Evolutionary conservation across 2,113 vertebrate species (phyloP), one percentile per base, ranked within the genome.

Genomic region (Anarrhichthys ocellatus): DNA sequence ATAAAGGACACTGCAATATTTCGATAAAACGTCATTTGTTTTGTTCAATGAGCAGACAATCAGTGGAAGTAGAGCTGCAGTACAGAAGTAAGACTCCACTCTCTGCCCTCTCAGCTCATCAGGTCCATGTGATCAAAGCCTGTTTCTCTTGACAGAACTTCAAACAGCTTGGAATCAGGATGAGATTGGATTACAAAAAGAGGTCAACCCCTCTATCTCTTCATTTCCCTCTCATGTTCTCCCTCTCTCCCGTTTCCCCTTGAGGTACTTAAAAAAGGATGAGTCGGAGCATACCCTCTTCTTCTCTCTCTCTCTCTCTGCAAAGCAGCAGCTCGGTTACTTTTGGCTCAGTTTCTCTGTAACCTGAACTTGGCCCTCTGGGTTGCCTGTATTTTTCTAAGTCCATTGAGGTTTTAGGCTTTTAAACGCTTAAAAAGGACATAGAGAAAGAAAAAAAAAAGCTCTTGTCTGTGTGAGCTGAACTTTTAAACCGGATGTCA

Each of bases 101-200:
- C 83, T 75, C 73, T 76, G 76, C 81, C 77, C 81, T 66, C 78
- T 77, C 79, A 85, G 88, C 94, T 94, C 94, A 94, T 94, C 92
- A 88, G 92, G 91, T 88, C 91, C 89, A 79, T 81, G 91, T 84
- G 92, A 96, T 89, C 88, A 94, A 94, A 96, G 96, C 91, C 92
- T 63, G 90, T 91, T 91, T 83, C 83, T 88, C 88, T 81, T 87
- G 91, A 89, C 89, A 88, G 88, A 84, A 95, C 94, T 96, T 96
- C 96, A 96, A 95, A 97, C 95, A 90, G 82, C 81, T 87, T 77
- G 85, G 91, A 94, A 93, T 87, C 89, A 92, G 88, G 88, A 93
- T 85, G 81, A 91, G 94, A 92, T 91, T 94, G 89, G 87, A 93
- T 94, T 94, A 94, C 90, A 90, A 87, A 92, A 78, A 83, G 83